Evolutionary conservation across 2,888 invertebrate genomes (phyloP), one percentile per base, ranked within the genome.

Genomic region (Odontocerum albicorne): DNA sequence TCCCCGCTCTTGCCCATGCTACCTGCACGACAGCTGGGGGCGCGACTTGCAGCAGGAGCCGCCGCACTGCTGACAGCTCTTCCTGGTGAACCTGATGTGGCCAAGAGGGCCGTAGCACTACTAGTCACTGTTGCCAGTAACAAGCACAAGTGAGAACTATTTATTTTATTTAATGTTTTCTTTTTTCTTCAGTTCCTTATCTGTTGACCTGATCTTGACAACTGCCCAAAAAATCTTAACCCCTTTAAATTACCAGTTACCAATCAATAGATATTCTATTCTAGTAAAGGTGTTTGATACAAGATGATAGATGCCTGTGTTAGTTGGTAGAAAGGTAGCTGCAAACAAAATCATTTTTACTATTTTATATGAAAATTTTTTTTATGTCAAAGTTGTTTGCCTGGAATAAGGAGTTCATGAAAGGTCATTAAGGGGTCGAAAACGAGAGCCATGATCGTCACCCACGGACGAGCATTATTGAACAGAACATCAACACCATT

Each of bases 51-150:
- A 2, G 42, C 45, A 0, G 59, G 59, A 1, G 55, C 59, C 1
- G 49, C 47, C 4, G 55, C 61, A 2, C 22, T 58, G 13, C 53
- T 61, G 21, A 21, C 45, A 4, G 51, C 58, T 3, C 31, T 61
- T 16, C 61, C 57, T 3, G 61, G 58, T 3, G 61, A 61, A 19
- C 50, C 61, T 4, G 39, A 42, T 10, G 53, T 55, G 4, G 44
- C 61, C 2, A 43, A 44, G n/a, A 36, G 51, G 17, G 52, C 58
- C 1, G 44, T 56, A 4, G 58, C 58, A 3, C 44, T 58, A 15
- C 36, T 58, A 10, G 38, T 42, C 42, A 56, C 58, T 4, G 56
- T 58, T 10, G 58, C 61, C 2, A 33, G 53, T 8, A 56, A 46
- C 44, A 55, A 56, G 35, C 55, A 50, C 8, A 43, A 46, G 56